These are phyloP conservation scores for Chiroxiphia lanceolata DNA, from an alignment of 2,797 vertebrate genomes.

Conservation along the genomic window DNA sequence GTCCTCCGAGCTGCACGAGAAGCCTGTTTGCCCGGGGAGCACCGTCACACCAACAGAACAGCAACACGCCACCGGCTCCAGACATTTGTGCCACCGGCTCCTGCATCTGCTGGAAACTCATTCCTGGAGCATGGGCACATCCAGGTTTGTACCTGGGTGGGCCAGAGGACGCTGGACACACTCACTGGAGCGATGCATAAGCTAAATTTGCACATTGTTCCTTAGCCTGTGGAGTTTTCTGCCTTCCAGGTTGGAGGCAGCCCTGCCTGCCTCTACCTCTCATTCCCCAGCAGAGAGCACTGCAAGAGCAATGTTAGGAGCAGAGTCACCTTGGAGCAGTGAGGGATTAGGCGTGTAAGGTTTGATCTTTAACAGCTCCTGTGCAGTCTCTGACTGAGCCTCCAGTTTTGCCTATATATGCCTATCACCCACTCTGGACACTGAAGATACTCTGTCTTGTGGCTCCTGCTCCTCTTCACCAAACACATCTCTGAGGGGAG, in stretches of 20 bases:
- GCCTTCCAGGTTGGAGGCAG: background rate
- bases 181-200: background rate
- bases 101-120: background rate
- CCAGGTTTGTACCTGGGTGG: background rate
- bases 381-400: background rate
- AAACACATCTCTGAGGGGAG: background rate
- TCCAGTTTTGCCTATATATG: background rate
- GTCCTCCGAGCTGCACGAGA: background rate
- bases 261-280: background rate
- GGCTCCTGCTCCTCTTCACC: background rate
- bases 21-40: background rate
- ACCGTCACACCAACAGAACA: background rate
- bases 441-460: background rate
- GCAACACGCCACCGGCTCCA: background rate
- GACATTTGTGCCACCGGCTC: background rate
- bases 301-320: background rate
- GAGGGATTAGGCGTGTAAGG: rapidly evolving
- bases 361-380: background rate
- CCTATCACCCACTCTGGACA: background rate
- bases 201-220: background rate
- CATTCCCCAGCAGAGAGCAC: conserved; percentile 47
- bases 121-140: background rate
- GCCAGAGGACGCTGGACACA: background rate
- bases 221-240: background rate
- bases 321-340: background rate